These are phyloP conservation scores for Uloborus diversus DNA, from an alignment of 1,140 invertebrate species.

Conservation along the genomic window DNA sequence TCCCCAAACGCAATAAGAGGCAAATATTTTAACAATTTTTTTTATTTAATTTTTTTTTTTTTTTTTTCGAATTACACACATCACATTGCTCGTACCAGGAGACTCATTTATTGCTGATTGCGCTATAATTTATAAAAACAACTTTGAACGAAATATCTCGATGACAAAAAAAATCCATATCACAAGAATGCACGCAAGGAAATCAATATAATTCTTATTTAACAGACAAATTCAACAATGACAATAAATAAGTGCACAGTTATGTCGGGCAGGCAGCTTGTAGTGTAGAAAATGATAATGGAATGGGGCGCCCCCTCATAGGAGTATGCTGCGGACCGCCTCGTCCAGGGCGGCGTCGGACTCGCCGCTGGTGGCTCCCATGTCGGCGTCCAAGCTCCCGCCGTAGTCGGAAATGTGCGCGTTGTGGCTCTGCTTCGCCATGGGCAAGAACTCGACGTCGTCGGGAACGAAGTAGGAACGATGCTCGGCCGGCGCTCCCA, in stretches of 20 bases:
- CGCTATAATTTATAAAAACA: no score
- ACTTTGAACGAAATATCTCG: no score
- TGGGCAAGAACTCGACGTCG: slow-evolving; percentile 26
- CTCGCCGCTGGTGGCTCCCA: slow-evolving; percentile 17
- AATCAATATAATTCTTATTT: slow-evolving; percentile 18
- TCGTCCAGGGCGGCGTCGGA: slow-evolving; percentile 69
- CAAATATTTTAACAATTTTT: no score
- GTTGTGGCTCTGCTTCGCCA: slow-evolving; percentile 6
- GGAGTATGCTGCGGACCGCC: slow-evolving; percentile 70
- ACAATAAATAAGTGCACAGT: slow-evolving; percentile 42
- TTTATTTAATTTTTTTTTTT: no score
- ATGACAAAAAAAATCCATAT: no score
- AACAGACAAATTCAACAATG: slow-evolving; percentile 27
- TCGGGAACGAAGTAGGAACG: slow-evolving; percentile 8
- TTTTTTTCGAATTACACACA: no score
- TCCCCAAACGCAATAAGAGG: no score
- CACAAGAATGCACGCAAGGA: slow-evolving; percentile 41
- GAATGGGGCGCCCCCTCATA: neutral
- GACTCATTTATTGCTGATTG: no score
- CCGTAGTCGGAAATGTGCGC: slow-evolving; percentile 19
- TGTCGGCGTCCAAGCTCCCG: neutral
- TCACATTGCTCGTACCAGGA: no score
- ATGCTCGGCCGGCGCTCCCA: slow-evolving; percentile 73
- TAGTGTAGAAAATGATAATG: neutral
- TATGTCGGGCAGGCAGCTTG: slow-evolving; percentile 39